phyloP scores from a whole-genome alignment of 2,888 invertebrate genomes.

The Amblyteles armatorius region DNA sequence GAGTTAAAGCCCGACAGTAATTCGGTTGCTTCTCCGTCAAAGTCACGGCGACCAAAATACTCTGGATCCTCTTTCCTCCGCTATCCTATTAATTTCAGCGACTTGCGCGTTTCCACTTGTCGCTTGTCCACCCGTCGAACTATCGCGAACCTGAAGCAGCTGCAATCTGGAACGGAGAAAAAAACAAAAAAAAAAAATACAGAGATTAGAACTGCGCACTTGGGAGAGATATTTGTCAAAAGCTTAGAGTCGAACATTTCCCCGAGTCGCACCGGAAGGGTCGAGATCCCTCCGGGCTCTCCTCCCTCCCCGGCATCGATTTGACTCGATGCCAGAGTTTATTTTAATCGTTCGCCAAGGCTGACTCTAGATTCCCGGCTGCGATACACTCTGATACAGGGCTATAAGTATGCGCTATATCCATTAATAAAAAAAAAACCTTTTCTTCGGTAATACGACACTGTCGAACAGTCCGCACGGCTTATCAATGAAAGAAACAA shows the following conservation, averaged over 20 bases:
- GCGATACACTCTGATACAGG: background rate
- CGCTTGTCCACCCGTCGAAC: slow-evolving; percentile 10
- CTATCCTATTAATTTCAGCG: slow-evolving; percentile 47
- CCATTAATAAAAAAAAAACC: too few species aligned
- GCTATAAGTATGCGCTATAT: too few species aligned
- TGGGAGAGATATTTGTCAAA: background rate
- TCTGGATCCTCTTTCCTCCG: slow-evolving; percentile 23
- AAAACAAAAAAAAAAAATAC: background rate
- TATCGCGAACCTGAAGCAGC: background rate
- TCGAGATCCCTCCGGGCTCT: background rate
- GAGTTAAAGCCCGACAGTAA: slow-evolving; percentile 28
- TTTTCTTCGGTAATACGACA: slow-evolving; percentile 42
- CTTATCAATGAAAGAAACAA: slow-evolving; percentile 64
- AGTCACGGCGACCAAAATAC: slow-evolving; percentile 6
- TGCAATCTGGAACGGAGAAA: slow-evolving; percentile 50
- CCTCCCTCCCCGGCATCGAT: background rate
- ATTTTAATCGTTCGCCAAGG: slow-evolving; percentile 45
- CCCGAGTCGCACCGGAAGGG: background rate
- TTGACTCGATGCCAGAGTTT: slow-evolving; percentile 56
- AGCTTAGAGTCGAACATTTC: background rate
- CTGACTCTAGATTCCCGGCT: background rate
- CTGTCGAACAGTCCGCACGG: slow-evolving; percentile 29
- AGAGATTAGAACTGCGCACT: slow-evolving; percentile 18
- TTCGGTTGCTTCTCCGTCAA: slow-evolving; percentile 14
- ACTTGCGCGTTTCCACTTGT: slow-evolving; percentile 25